Base-by-base conservation (phyloP, 2,888 invertebrate genomes). In the Netelia inedita region DNA sequence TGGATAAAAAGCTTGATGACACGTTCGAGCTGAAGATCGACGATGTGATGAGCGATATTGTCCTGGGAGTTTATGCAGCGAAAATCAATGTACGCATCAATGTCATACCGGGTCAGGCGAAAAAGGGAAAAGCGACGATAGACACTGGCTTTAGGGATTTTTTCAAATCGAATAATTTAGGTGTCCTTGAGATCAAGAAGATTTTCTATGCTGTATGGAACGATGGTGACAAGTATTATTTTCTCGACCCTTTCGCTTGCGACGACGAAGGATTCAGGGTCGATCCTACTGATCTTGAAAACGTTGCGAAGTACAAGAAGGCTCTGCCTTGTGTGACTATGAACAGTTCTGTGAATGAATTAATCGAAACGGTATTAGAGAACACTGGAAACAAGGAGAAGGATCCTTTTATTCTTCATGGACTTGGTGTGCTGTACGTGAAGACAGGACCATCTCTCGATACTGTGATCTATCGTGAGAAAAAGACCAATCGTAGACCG, bases 201-300 rank as follows among this genome's bases (percentile, higher is more conserved):
- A 86, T 71, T 0, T 93, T 88, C 61, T 93, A 92, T 28, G 92
- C 92, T 0, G 88, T 93, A 10, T 94, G 93, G 93, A 92, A 88
- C 23, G 91, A 92, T n/a, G 88, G 88, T 1, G 86, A 89, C 1
- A 92, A 91, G 35, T 94, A 90, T 43, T 93, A 93, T 35, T 89
- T 91, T 9, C 79, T 93, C 10, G 93, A 94, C 82, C 93, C 93
- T 0, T 92, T 91, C 43, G 91, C 90, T 0, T 94, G 93, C 74
- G 92, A 93, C 72, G 83, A 87, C 0, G 90, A 91, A 14, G 93
- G 93, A 0, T 92, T 90, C 59, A 83, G 92, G n/a, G 83, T 91
- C n/a, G 87, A 86, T 78, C 79, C 86, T 0, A 19, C 43, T 0
- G 88, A 89, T 80, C 82, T 88, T 5, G 88, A 88, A 0, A 88